These are phyloP conservation scores for Sitta carolinensis DNA, from an alignment of 2,797 vertebrate genomes.

Conservation along the genomic window DNA sequence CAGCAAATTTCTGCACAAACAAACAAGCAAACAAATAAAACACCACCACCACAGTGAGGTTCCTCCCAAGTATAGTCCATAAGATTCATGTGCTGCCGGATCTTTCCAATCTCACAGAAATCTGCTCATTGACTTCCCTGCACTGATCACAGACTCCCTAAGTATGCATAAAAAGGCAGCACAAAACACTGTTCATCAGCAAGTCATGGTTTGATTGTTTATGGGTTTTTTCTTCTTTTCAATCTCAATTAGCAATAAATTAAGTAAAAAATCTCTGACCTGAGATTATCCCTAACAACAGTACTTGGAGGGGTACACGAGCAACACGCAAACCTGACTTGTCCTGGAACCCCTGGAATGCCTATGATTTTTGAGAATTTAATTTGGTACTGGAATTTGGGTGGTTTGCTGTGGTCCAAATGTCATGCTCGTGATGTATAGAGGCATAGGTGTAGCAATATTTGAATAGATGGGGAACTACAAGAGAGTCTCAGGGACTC, in stretches of 20 bases:
- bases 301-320: neutral
- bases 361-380: neutral
- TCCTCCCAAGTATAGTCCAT: neutral
- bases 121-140: neutral
- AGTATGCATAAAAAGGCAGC: neutral
- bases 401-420: neutral
- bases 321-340: neutral
- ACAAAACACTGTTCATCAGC: neutral
- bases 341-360: neutral
- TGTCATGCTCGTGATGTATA: accelerated
- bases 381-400: neutral
- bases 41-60: neutral
- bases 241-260: neutral
- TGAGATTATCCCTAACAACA: neutral
- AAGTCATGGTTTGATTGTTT: neutral
- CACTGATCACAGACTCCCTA: neutral
- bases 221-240: neutral
- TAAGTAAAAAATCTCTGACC: neutral
- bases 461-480: neutral
- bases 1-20: slow-evolving; percentile 68
- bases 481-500: neutral
- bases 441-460: neutral
- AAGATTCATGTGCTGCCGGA: neutral
- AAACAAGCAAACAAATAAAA: neutral
- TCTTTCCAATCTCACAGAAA: neutral